phyloP scores from a whole-genome alignment of 2,113 vertebrate species.

The Tetraodon nigroviridis region DNA sequence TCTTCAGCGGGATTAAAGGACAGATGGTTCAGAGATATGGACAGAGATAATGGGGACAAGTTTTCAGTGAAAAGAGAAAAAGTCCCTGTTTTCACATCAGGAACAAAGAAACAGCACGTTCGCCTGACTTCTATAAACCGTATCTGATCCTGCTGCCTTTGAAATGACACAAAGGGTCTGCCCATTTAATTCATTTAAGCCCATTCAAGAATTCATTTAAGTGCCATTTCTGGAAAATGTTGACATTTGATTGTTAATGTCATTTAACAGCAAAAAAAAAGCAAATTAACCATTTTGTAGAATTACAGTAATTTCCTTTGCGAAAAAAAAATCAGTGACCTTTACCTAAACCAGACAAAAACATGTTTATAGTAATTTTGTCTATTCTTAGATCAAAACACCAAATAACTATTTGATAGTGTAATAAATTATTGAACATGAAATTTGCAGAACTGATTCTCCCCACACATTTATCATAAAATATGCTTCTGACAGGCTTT shows the following conservation, averaged over 20 bases:
- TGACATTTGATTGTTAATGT: too few species aligned
- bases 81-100: slow-evolving; percentile 12
- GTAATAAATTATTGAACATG: too few species aligned
- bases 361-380: too few species aligned
- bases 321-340: too few species aligned
- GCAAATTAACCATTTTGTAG: too few species aligned
- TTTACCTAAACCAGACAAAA: too few species aligned
- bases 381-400: too few species aligned
- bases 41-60: slow-evolving; percentile 17
- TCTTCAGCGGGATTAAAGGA: slow-evolving; percentile 31
- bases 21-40: slow-evolving; percentile 21
- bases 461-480: too few species aligned
- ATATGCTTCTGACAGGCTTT: slow-evolving; percentile 21
- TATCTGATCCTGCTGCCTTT: slow-evolving; percentile 24
- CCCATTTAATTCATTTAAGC: slow-evolving; percentile 21
- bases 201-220: slow-evolving; percentile 31
- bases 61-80: slow-evolving; percentile 3
- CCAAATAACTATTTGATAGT: too few species aligned
- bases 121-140: slow-evolving; percentile 3
- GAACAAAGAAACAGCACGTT: slow-evolving; percentile 15
- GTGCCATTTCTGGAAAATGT: neutral
- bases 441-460: too few species aligned
- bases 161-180: slow-evolving; percentile 18
- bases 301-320: too few species aligned
- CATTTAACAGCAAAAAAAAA: too few species aligned